phyloP scores from a whole-genome alignment of 2,797 vertebrate genomes.

The Ficedula albicollis region DNA sequence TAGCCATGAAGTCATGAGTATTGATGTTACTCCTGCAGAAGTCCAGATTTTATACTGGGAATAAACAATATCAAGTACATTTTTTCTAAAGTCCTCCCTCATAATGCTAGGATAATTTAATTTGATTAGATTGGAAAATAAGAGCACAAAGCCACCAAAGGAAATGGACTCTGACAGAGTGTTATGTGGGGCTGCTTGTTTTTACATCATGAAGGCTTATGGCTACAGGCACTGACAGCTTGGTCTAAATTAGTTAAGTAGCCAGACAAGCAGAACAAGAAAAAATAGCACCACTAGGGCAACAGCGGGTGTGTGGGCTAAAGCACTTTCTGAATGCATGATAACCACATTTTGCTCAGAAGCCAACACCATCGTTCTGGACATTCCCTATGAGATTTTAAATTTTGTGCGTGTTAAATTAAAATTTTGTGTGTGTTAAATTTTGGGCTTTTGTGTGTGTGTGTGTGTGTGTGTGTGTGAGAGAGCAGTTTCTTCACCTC shows the following conservation, averaged over 20 bases:
- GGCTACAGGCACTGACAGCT: neutral
- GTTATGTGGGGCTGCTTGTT: neutral
- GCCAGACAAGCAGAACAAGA: neutral
- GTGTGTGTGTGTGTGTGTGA: neutral
- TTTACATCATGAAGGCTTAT: neutral
- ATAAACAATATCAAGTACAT: neutral
- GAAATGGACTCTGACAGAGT: neutral
- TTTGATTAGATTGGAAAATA: neutral
- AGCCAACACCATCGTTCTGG: neutral
- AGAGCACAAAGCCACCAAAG: neutral
- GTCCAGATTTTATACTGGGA: neutral
- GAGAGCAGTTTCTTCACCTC: neutral
- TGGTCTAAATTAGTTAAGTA: neutral
- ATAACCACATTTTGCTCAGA: neutral
- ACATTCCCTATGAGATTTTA: neutral
- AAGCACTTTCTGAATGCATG: neutral
- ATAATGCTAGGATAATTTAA: neutral
- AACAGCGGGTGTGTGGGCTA: neutral
- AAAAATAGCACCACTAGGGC: neutral
- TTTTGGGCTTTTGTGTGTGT: rapidly evolving
- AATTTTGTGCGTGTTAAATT: no score
- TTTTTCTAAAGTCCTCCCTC: neutral
- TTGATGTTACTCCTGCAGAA: neutral
- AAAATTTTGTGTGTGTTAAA: neutral
- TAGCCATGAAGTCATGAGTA: neutral